Evolutionary conservation across 2,888 invertebrate genomes (phyloP).

Genomic region (Notocelia uddmanniana): DNA sequence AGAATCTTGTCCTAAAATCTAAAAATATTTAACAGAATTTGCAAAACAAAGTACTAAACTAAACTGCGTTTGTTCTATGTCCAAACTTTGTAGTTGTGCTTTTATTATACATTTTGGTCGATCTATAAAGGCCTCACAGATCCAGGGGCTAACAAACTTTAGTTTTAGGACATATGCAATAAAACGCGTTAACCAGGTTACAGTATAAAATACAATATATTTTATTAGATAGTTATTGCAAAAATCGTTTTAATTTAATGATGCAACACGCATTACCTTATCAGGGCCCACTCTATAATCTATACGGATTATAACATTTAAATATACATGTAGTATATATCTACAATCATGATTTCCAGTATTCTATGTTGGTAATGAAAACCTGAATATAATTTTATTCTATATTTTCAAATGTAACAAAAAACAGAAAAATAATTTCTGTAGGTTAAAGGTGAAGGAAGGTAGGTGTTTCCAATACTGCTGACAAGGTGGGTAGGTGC

Average conservation of each 20-base stretch:
- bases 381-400: constrained; percentile 16
- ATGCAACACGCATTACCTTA: constrained; percentile 46
- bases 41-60: too few relatives aligned
- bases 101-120: not conserved
- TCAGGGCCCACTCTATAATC: constrained; percentile 32
- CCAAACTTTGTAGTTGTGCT: too few relatives aligned
- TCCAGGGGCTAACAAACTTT: not conserved
- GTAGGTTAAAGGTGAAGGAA: constrained; percentile 10
- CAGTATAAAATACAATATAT: constrained; percentile 45
- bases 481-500: constrained; percentile 22
- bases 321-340: constrained; percentile 36
- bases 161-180: constrained; percentile 10
- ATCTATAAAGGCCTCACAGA: not conserved
- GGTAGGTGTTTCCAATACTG: constrained; percentile 30
- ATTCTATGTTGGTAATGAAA: constrained; percentile 22
- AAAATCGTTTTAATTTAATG: constrained; percentile 41
- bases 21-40: too few relatives aligned
- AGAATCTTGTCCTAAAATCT: too few relatives aligned
- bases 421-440: constrained; percentile 8
- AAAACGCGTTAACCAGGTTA: constrained; percentile 19
- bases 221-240: constrained; percentile 46
- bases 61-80: too few relatives aligned
- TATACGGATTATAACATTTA: constrained; percentile 43
- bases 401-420: constrained; percentile 23
- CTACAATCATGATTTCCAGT: constrained; percentile 32